Base-by-base conservation (phyloP, 2,888 invertebrate species). In the Pristionchus arcanus region DNA sequence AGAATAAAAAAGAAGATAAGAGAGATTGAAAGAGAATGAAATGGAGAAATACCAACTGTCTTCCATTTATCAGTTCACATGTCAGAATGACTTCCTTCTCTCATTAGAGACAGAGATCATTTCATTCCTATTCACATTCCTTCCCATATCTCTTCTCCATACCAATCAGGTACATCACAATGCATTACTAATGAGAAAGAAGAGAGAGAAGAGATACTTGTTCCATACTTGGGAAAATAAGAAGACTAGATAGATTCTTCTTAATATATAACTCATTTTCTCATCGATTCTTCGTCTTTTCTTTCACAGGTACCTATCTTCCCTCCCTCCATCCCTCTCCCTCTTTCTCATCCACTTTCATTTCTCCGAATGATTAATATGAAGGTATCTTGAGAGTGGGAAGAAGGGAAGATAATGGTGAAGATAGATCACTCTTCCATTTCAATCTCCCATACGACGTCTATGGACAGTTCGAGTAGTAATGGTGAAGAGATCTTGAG, bases 401-500 rank as follows among this genome's bases (percentile, higher is more conserved):
- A 74, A 21, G 74, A 74, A 28, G 66, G 28, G 66, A 28, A 66
- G 66, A 74, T 37, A 74, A 74, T 74, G 31, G 37, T 37, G 16
- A 37, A 21, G 34, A 25, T 9, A 83, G 83, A 13, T 28, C 13
- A 7, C n/a, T 77, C 77, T 77, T 37, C 37, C 25, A 49, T 34
- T 49, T n/a, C 83, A 25, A 83, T 83, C 83, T 42, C 2, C 42
- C 19, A 42, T 83, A 5, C 42, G 7, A 83, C 42, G 25, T 77
- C 28, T 13, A 66, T 28, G 66, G 28, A 66, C 66, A 66, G 66
- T 66, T 59, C 59, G 7, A 66, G 66, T 28, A 66, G 42, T 25
- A 77, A 77, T 37, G 1, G 21, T 77, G n/a, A 77, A 77, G 77
- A 34, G 66, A 66, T 77, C 37, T 84, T 49, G 83, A 84, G 83